Percentiles rank a stretch among this genome's conserved stretches.
These are phyloP conservation scores for Serilophus lunatus DNA, from an alignment of 2,113 vertebrate genomes.

Conservation along the genomic window DNA sequence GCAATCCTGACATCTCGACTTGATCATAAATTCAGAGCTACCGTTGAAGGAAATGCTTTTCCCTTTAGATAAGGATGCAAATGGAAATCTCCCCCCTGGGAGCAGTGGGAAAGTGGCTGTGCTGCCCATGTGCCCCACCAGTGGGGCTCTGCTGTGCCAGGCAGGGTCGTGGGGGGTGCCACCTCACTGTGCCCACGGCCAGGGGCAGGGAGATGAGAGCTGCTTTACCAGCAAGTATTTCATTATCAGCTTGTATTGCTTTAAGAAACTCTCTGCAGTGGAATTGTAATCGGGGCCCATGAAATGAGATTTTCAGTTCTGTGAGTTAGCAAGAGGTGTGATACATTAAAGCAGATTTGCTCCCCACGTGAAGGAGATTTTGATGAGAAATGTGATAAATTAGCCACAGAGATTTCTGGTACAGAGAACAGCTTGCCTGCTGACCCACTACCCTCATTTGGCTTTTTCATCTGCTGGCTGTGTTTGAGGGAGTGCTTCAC, in stretches of 20 bases:
- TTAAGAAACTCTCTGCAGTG: constrained; percentile 10
- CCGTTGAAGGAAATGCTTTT: not conserved
- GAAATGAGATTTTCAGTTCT: constrained; percentile 76
- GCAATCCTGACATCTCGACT: constrained; percentile 9
- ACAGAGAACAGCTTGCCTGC: not conserved
- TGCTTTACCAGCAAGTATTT: not conserved
- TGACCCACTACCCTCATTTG: constrained; percentile 4
- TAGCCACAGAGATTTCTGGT: not conserved
- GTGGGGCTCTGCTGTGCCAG: not conserved
- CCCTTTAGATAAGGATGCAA: not conserved
- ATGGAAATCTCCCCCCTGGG: not conserved
- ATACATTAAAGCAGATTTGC: constrained; percentile 54
- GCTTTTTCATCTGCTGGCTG: not conserved
- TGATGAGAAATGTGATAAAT: constrained; percentile 41
- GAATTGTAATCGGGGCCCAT: constrained; percentile 56
- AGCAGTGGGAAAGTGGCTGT: not conserved
- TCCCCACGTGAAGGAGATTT: constrained; percentile 32
- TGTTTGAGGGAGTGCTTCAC: not conserved
- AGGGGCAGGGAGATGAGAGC: not conserved
- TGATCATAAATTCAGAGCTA: constrained; percentile 4
- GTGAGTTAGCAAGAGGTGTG: constrained; percentile 63
- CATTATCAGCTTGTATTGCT: constrained; percentile 12
- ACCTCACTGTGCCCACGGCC: fast-evolving
- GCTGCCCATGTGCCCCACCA: fast-evolving
- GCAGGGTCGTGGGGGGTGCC: fast-evolving